Conservation (phyloP, 2,113 vertebrate genomes). For the Pardalotus punctatus region DNA sequence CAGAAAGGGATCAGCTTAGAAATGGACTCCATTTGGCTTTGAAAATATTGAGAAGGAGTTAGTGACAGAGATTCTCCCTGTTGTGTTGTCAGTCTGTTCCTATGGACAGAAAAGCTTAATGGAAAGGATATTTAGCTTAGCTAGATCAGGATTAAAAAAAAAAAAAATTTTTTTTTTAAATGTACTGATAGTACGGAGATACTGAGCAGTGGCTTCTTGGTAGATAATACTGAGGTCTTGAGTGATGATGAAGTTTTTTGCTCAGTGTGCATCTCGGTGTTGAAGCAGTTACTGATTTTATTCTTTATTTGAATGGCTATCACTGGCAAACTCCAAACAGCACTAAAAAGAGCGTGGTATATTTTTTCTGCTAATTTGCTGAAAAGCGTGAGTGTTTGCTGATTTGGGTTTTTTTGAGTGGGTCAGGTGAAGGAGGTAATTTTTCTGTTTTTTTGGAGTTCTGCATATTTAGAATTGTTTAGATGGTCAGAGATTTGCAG, state of each 20-base stretch:
- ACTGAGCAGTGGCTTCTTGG: neutral
- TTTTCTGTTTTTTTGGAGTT: neutral
- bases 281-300: neutral
- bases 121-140: neutral
- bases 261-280: neutral
- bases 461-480: neutral
- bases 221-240: neutral
- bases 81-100: neutral
- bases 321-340: neutral
- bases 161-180: neutral
- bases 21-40: neutral
- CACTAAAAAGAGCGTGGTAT: neutral
- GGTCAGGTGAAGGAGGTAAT: neutral
- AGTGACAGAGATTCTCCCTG: neutral
- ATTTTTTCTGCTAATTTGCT: neutral
- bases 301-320: neutral
- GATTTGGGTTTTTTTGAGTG: rapidly evolving
- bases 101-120: neutral
- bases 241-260: neutral
- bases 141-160: neutral
- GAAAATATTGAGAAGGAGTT: neutral
- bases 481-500: neutral
- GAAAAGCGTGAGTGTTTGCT: neutral
- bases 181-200: neutral
- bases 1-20: neutral